A percentile compares a stretch with the other conserved stretches of the same genome.
phyloP scores from a whole-genome alignment of 2,888 invertebrate species.

The Tyria jacobaeae region DNA sequence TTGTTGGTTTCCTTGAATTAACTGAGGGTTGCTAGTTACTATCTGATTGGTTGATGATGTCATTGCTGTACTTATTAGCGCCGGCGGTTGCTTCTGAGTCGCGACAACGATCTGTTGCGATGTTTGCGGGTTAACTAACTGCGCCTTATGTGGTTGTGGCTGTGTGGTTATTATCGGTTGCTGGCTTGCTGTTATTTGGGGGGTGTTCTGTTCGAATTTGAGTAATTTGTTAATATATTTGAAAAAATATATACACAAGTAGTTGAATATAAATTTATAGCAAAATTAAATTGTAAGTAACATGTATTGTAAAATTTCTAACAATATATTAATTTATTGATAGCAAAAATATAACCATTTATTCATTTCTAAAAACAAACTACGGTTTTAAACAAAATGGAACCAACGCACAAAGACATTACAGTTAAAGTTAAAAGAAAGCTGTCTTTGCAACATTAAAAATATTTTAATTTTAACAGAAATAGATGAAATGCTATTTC shows the following conservation, averaged over 20 bases:
- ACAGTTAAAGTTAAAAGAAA: not conserved
- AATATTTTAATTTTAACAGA: not conserved
- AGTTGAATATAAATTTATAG: no score
- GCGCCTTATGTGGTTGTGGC: constrained; percentile 86
- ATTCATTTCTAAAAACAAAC: not conserved
- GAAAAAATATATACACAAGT: not conserved
- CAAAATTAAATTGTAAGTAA: no score
- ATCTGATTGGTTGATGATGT: constrained; percentile 67
- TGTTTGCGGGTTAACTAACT: constrained; percentile 72
- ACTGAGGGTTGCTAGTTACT: constrained; percentile 53
- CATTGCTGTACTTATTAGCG: constrained; percentile 68
- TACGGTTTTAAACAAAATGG: not conserved
- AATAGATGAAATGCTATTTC: no score
- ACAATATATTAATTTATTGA: not conserved
- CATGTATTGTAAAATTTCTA: not conserved
- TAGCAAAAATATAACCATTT: not conserved
- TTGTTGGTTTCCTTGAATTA: constrained; percentile 65
- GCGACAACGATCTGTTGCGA: constrained; percentile 73
- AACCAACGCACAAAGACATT: not conserved
- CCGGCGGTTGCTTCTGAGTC: constrained; percentile 78
- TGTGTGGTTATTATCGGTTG: constrained; percentile 82
- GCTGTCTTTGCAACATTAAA: not conserved
- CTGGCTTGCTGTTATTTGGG: constrained; percentile 80
- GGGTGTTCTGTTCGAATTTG: constrained; percentile 68
- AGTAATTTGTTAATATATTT: constrained; percentile 1